Conservation (phyloP, 2,113 vertebrate species). For the Siniperca chuatsi region DNA sequence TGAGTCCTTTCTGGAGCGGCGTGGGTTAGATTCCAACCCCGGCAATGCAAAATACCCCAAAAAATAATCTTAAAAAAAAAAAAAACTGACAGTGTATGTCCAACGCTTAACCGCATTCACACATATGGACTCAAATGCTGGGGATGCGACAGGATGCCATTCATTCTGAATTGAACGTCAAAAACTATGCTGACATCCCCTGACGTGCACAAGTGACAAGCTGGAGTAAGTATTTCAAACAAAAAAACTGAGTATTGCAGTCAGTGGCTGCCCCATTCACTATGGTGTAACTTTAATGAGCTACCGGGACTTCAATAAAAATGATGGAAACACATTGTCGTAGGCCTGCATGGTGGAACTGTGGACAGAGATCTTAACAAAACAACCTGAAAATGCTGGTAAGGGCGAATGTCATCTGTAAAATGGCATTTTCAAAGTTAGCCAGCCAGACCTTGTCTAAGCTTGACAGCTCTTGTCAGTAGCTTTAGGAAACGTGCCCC, state of each 20-base stretch:
- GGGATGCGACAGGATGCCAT: neutral
- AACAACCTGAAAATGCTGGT: slow-evolving; percentile 1
- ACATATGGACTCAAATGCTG: neutral
- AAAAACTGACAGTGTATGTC: neutral
- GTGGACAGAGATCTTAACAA: neutral
- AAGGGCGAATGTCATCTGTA: neutral
- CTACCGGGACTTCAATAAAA: neutral
- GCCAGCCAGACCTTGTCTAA: neutral
- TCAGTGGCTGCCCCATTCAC: neutral
- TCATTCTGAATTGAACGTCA: neutral
- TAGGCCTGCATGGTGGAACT: neutral
- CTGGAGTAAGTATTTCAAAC: neutral
- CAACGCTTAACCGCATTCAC: neutral
- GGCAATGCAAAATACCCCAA: no score
- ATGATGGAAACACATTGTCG: neutral
- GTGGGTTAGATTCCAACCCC: no score
- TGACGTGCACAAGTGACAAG: neutral
- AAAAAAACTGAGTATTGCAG: neutral
- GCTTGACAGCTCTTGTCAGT: slow-evolving; percentile 40
- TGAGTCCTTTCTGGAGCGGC: no score
- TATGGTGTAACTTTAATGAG: neutral
- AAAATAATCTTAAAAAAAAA: no score
- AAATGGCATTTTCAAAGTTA: neutral
- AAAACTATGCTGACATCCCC: neutral
- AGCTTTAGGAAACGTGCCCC: slow-evolving; percentile 47